These are phyloP conservation scores for Apteryx owenii DNA, from an alignment of 2,113 vertebrate species.

Conservation along the genomic window DNA sequence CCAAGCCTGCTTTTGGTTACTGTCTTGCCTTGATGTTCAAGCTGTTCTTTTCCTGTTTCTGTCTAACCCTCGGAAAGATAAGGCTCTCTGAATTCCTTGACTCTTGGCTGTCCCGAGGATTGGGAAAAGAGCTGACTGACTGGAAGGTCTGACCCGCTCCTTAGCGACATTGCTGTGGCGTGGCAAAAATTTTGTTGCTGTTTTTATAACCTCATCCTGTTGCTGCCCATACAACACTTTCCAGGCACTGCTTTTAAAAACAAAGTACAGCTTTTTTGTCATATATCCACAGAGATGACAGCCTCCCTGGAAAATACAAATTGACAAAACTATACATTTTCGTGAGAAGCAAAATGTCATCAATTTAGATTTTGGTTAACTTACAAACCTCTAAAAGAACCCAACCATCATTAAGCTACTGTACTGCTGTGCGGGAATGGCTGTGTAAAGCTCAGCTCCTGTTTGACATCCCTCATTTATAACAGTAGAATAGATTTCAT, in stretches of 20 bases:
- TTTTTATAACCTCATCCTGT: neutral
- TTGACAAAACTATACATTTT: neutral
- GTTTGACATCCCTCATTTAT: neutral
- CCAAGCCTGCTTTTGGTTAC: neutral
- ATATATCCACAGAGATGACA: neutral
- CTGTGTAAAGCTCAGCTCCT: neutral
- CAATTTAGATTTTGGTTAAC: neutral
- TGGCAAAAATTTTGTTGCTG: neutral
- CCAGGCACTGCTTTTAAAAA: neutral
- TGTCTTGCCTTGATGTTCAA: neutral
- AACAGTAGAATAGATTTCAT: accelerated
- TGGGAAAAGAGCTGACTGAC: neutral
- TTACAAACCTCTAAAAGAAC: neutral
- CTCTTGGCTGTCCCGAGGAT: neutral
- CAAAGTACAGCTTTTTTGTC: neutral
- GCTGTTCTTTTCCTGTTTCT: neutral
- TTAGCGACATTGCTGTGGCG: accelerated
- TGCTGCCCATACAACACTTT: neutral
- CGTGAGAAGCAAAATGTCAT: neutral
- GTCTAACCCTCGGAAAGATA: neutral
- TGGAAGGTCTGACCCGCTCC: neutral
- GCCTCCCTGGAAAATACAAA: neutral
- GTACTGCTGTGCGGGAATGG: neutral
- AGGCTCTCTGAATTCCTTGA: neutral
- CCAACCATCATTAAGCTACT: accelerated